Evolutionary conservation across 2,113 vertebrate genomes (phyloP).

Genomic region (Empidonax alnorum): DNA sequence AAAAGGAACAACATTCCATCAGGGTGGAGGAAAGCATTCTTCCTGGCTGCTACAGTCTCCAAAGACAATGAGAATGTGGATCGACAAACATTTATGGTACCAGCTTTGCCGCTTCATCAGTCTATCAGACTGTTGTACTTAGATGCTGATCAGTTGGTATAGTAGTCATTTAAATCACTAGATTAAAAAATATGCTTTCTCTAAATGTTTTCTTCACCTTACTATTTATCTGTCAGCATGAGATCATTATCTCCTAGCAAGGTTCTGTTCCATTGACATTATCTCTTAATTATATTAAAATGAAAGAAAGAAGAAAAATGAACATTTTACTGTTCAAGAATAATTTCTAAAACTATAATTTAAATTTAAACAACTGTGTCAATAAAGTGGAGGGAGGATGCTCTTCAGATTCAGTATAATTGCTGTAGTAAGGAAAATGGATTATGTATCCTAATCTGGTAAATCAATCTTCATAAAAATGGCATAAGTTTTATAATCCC

Average conservation of each 20-base stretch:
- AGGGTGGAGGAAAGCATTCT: neutral
- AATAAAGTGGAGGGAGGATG: constrained; percentile 1
- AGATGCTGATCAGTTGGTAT: neutral
- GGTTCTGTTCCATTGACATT: constrained; percentile 30
- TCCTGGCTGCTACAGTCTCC: neutral
- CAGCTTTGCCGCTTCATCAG: neutral
- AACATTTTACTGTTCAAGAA: neutral
- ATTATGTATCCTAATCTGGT: neutral
- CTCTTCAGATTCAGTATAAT: neutral
- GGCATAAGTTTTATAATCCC: neutral
- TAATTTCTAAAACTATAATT: constrained; percentile 9
- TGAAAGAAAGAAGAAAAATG: neutral
- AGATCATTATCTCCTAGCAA: constrained; percentile 54
- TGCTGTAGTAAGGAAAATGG: neutral
- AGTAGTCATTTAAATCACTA: neutral
- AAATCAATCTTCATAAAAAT: neutral
- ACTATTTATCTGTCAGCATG: constrained; percentile 31
- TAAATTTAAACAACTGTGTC: neutral
- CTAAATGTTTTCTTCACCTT: constrained; percentile 40
- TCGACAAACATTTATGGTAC: accelerated
- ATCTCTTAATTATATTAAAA: constrained; percentile 58
- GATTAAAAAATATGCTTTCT: neutral
- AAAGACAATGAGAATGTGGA: neutral
- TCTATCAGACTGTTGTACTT: neutral
- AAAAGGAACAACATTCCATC: accelerated